phyloP scores from a whole-genome alignment of 2,797 vertebrate genomes.

The Geotrypetes seraphini region DNA sequence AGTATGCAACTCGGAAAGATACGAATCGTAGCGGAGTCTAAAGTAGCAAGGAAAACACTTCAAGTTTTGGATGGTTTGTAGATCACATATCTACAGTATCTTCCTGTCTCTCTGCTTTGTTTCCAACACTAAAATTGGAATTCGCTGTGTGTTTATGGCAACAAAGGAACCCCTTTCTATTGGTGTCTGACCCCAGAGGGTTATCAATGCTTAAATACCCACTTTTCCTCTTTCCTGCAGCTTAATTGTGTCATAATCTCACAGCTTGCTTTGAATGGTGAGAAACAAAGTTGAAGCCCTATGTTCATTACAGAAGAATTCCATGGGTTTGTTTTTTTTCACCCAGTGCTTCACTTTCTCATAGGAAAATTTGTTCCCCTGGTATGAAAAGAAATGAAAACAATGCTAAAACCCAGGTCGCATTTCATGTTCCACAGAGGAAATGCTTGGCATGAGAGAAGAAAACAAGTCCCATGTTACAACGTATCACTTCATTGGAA shows the following conservation, averaged over 20 bases:
- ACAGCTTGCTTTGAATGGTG: constrained; percentile 74
- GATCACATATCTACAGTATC: constrained; percentile 52
- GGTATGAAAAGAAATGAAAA: constrained; percentile 30
- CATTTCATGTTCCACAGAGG: constrained; percentile 29
- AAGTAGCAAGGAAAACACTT: constrained; percentile 54
- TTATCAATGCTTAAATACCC: constrained; percentile 77
- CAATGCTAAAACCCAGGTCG: constrained; percentile 12
- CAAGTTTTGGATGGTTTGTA: constrained; percentile 51
- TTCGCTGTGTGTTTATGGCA: constrained; percentile 40
- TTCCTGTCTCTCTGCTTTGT: constrained; percentile 61
- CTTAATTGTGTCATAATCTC: constrained; percentile 87
- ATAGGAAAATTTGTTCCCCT: constrained; percentile 52
- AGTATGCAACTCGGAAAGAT: constrained; percentile 38
- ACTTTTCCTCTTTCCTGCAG: constrained; percentile 69
- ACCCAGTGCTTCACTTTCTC: constrained; percentile 43
- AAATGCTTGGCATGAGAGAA: constrained; percentile 27
- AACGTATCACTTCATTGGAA: constrained; percentile 52
- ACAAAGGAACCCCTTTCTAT: constrained; percentile 44
- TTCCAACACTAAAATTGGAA: constrained; percentile 60
- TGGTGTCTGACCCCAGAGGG: constrained; percentile 67
- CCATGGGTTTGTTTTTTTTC: constrained; percentile 20
- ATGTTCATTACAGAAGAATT: constrained; percentile 13
- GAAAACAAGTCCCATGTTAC: constrained; percentile 39
- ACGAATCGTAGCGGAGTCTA: constrained; percentile 44
- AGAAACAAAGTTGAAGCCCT: constrained; percentile 68